These are phyloP conservation scores for Amblyornis subalaris DNA, from an alignment of 2,113 vertebrate species.

Conservation along the genomic window DNA sequence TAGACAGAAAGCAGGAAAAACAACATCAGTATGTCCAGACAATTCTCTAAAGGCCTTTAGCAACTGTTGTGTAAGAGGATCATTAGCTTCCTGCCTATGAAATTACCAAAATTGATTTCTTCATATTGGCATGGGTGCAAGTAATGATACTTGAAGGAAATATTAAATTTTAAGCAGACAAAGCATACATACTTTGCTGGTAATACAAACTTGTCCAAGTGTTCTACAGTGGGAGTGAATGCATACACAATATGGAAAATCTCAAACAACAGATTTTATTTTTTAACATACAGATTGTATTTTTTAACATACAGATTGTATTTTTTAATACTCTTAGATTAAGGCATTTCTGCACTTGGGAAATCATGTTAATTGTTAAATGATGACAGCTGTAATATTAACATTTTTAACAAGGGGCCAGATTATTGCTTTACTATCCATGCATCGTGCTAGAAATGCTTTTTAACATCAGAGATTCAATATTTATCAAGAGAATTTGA, in stretches of 20 bases:
- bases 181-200: not conserved
- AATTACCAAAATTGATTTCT: not conserved
- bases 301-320: not conserved
- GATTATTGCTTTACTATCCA: slow-evolving; percentile 40
- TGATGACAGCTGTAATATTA: slow-evolving; percentile 32
- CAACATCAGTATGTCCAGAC: not conserved
- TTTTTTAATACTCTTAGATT: not conserved
- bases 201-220: not conserved
- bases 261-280: no score
- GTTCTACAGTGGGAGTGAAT: not conserved
- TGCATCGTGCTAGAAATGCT: slow-evolving; percentile 29
- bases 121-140: not conserved
- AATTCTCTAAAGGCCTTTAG: not conserved
- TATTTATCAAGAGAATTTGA: slow-evolving; percentile 68
- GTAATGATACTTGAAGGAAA: slow-evolving; percentile 20
- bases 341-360: not conserved
- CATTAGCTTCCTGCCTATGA: not conserved
- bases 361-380: slow-evolving; percentile 11
- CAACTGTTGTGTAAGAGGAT: not conserved
- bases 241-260: not conserved
- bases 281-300: not conserved
- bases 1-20: not conserved
- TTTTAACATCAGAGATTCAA: slow-evolving; percentile 60
- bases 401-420: slow-evolving; percentile 32
- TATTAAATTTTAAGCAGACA: slow-evolving; percentile 21